Evolutionary conservation across 2,888 invertebrate genomes (phyloP).

Genomic region (Galerucella nymphaeae): DNA sequence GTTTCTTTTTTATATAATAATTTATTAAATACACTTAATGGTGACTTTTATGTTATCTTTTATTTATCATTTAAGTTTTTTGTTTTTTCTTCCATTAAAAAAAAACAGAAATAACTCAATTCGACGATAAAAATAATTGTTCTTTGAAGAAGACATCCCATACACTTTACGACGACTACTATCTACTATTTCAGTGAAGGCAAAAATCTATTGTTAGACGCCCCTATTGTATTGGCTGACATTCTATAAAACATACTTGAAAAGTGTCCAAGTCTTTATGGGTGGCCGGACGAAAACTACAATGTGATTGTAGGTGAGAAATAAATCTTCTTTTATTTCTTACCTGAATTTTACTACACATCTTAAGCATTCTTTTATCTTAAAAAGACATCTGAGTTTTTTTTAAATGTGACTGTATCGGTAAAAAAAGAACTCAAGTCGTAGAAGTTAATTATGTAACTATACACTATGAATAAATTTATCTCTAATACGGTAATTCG

Average conservation of each 20-base stretch:
- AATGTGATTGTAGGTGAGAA: constrained; percentile 30
- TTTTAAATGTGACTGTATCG: neutral
- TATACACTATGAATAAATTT: neutral
- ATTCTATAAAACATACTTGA: constrained; percentile 34
- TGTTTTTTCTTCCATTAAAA: too few species aligned
- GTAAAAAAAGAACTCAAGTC: neutral
- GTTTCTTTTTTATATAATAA: too few species aligned
- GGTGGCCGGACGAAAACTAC: constrained; percentile 26
- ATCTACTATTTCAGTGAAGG: constrained; percentile 25
- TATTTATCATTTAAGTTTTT: too few species aligned
- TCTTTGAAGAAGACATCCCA: constrained; percentile 4
- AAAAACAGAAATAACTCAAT: too few species aligned
- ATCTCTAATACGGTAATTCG: neutral
- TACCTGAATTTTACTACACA: constrained; percentile 30
- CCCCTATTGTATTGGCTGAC: constrained; percentile 25
- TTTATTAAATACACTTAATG: too few species aligned
- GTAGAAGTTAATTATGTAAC: constrained; percentile 15
- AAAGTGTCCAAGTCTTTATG: constrained; percentile 34
- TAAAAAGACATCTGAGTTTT: constrained; percentile 1
- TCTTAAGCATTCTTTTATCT: constrained; percentile 25
- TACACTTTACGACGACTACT: constrained; percentile 11
- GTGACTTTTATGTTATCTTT: too few species aligned
- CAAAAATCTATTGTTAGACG: constrained; percentile 30
- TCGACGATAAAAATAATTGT: too few species aligned
- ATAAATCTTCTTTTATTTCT: constrained; percentile 35